Evolutionary conservation across 2,113 vertebrate genomes (phyloP), one percentile per base, ranked within the genome.

Genomic region (Maccullochella peelii): DNA sequence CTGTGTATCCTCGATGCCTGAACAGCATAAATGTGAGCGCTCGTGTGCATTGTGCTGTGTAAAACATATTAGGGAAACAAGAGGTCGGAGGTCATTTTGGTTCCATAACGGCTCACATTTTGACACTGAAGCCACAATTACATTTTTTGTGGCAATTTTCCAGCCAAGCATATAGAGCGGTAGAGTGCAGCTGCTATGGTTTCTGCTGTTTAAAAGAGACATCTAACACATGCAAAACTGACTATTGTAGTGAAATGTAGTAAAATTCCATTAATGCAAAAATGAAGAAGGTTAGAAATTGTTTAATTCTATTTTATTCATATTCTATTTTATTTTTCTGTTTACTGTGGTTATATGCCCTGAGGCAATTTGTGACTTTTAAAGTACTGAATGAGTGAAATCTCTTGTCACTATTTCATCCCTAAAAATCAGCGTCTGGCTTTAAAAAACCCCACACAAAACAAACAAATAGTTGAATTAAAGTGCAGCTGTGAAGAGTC

Each of bases 21-120:
- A 73, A 49, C 50, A n/a, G 18, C 33, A 47, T 49, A 0, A 69
- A 30, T 54, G 18, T 47, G n/a, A 18, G 18, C 9, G 33, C 15
- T 36, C n/a, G 42, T 50, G 25, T 54, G 12, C 12, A 16, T 72
- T 30, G 25, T 69, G 71, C 21, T 30, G 62, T 72, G 16, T 75
- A n/a, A 47, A 73, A 16, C 68, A 68, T 25, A 8, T 65, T 3
- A 33, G 33, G 49, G 58, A 50, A 76, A 58, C 30, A 25, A 54
- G 54, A 73, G 44, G 73, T 54, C 16, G 1, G 36, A 67, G 61
- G 78, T 69, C 30, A 72, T 49, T 42, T 20, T 78, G 18, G 23
- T 8, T 47, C 33, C 30, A 14, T 25, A 55, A 68, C 4, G 25
- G 9, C 38, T 71, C 5, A 5, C 36, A 36, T 57, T 21, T 73